Conservation (phyloP, 2,888 invertebrate species). For the Ethmia dodecea region DNA sequence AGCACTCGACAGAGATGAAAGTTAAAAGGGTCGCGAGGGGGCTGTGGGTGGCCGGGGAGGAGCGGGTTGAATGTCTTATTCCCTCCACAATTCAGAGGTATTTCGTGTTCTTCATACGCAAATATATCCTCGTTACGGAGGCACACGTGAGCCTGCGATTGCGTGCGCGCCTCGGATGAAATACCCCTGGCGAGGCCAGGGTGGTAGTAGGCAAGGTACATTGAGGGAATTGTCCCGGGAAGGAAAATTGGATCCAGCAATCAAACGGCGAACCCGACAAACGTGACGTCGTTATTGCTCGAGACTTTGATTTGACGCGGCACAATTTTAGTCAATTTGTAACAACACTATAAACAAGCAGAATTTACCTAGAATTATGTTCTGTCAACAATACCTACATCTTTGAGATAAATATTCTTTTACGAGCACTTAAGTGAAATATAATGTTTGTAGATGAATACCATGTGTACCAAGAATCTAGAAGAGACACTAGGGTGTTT, state of each 20-base stretch:
- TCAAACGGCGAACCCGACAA: conserved; percentile 52
- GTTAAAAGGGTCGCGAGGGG: conserved; percentile 75
- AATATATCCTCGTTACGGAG: conserved; percentile 76
- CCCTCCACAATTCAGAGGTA: conserved; percentile 78
- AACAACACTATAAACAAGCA: conserved; percentile 12
- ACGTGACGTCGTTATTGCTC: conserved; percentile 43
- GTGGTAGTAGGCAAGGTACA: conserved; percentile 26
- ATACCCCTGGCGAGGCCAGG: conserved; percentile 44
- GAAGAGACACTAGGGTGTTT: too few species aligned
- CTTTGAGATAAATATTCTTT: too few species aligned
- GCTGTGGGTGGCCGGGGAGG: conserved; percentile 39
- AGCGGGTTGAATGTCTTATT: conserved; percentile 76
- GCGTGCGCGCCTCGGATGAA: conserved; percentile 62
- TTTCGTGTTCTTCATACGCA: conserved; percentile 79
- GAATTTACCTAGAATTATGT: too few species aligned
- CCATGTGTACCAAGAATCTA: too few species aligned
- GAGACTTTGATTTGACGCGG: conserved; percentile 34
- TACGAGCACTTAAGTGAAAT: too few species aligned
- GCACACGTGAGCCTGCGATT: conserved; percentile 74
- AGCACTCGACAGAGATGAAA: conserved; percentile 78
- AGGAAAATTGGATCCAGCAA: conserved; percentile 64
- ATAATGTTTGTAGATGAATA: too few species aligned
- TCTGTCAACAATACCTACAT: too few species aligned
- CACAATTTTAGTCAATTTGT: conserved; percentile 14
- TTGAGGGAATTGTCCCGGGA: conserved; percentile 56